phyloP scores from a whole-genome alignment of 2,888 invertebrate genomes.

The Scaptomyza polygonia region DNA sequence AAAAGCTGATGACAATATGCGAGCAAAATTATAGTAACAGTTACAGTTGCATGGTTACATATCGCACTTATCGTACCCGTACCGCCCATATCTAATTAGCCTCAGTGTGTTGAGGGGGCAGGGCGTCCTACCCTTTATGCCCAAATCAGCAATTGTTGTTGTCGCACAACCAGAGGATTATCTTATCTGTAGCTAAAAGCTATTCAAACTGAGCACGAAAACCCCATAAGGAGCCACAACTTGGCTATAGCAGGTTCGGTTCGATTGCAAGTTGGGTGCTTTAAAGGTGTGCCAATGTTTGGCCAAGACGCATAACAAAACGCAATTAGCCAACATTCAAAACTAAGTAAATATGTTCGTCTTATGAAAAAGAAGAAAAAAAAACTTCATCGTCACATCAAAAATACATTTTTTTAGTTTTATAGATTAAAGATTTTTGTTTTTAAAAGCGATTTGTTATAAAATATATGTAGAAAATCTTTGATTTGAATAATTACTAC shows the following conservation, averaged over 20 bases:
- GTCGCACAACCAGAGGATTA: conserved; percentile 64
- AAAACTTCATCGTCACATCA: no score
- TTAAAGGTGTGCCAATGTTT: conserved; percentile 17
- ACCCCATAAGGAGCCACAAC: conserved; percentile 8
- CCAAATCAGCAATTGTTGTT: conserved; percentile 68
- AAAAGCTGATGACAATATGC: conserved; percentile 52
- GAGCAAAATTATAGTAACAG: conserved; percentile 30
- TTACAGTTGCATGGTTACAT: conserved; percentile 52
- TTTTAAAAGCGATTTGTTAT: no score
- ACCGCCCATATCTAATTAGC: conserved; percentile 39
- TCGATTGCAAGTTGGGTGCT: background rate
- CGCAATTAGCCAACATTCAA: conserved; percentile 46
- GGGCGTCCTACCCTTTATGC: conserved; percentile 61
- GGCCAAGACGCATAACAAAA: conserved; percentile 36
- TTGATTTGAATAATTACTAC: no score
- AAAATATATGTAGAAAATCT: no score
- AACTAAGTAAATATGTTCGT: conserved; percentile 19
- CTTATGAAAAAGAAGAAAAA: background rate
- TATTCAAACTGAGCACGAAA: conserved; percentile 16
- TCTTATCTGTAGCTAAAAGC: conserved; percentile 77
- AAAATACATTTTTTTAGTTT: no score
- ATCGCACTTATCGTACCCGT: conserved; percentile 44
- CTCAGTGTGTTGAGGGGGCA: background rate
- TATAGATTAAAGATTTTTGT: no score
- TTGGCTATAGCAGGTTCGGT: conserved; percentile 43